Evolutionary conservation across 2,113 vertebrate species (phyloP).

Genomic region (Oreocharis arfaki): DNA sequence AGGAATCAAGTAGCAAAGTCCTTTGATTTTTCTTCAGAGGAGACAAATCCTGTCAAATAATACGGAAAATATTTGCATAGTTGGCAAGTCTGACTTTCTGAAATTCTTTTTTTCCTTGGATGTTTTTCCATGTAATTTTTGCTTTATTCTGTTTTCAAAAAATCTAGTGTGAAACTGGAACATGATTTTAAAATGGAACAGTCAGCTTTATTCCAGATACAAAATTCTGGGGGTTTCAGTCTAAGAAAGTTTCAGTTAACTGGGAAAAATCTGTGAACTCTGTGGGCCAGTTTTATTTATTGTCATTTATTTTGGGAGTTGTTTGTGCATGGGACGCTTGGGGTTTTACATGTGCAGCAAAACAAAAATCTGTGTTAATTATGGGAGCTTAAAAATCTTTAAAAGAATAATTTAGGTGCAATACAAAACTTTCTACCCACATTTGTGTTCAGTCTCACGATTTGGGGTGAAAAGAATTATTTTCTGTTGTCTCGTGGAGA

Average conservation of each 20-base stretch:
- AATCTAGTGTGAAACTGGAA: not conserved
- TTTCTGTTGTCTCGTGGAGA: not conserved
- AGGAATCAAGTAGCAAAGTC: not conserved
- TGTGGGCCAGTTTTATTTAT: not conserved
- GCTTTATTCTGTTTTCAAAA: not conserved
- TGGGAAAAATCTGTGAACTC: not conserved
- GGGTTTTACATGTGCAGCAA: not conserved
- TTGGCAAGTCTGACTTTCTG: not conserved
- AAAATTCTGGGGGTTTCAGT: not conserved
- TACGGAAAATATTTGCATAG: constrained; percentile 17
- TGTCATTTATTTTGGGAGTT: not conserved
- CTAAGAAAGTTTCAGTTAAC: not conserved
- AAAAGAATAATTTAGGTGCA: not conserved
- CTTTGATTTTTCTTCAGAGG: not conserved
- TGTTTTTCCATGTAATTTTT: not conserved
- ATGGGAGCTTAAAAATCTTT: not conserved
- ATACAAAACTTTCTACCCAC: not conserved
- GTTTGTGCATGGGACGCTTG: not conserved
- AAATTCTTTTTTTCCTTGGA: not conserved
- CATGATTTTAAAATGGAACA: not conserved
- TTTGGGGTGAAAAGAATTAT: not conserved
- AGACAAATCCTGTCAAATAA: constrained; percentile 3
- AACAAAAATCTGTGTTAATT: not conserved
- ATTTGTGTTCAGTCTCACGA: not conserved
- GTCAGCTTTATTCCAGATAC: not conserved